Percentiles rank a stretch among this genome's conserved stretches.
Conservation (phyloP, 1,140 invertebrate species). For the Ostrea edulis region DNA sequence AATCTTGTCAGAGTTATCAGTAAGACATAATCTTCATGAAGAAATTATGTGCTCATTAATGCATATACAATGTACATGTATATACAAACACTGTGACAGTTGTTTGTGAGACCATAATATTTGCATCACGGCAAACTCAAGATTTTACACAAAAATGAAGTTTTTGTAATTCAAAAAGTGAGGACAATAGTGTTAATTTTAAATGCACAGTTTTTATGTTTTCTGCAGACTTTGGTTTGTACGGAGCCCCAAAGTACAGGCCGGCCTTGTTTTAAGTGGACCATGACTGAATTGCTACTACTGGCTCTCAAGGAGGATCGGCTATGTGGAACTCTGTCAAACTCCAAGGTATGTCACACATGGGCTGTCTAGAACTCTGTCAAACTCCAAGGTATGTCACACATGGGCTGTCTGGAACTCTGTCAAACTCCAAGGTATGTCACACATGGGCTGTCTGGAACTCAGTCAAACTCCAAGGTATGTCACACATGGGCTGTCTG, state of each 20-base stretch:
- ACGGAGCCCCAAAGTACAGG: constrained; percentile 83
- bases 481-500: constrained; percentile 17
- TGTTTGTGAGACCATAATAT: too few relatives aligned
- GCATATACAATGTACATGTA: too few relatives aligned
- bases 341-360: constrained; percentile 52
- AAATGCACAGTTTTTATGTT: neutral
- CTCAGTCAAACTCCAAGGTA: constrained; percentile 54
- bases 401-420: constrained; percentile 34
- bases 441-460: constrained; percentile 39
- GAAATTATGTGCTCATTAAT: too few relatives aligned
- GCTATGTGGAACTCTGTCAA: constrained; percentile 40
- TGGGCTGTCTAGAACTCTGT: constrained; percentile 36
- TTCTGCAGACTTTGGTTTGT: constrained; percentile 70
- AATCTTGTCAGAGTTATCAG: too few relatives aligned
- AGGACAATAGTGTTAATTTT: neutral
- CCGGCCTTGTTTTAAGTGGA: constrained; percentile 82
- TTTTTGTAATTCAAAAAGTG: too few relatives aligned
- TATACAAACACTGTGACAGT: too few relatives aligned
- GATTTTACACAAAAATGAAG: too few relatives aligned
- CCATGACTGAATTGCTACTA: constrained; percentile 83
- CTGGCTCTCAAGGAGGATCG: constrained; percentile 73
- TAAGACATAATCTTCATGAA: too few relatives aligned
- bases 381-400: constrained; percentile 54
- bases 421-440: constrained; percentile 53
- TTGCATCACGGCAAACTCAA: too few relatives aligned